Conservation (phyloP, 2,797 vertebrate species). For the Scolopax rusticola region DNA sequence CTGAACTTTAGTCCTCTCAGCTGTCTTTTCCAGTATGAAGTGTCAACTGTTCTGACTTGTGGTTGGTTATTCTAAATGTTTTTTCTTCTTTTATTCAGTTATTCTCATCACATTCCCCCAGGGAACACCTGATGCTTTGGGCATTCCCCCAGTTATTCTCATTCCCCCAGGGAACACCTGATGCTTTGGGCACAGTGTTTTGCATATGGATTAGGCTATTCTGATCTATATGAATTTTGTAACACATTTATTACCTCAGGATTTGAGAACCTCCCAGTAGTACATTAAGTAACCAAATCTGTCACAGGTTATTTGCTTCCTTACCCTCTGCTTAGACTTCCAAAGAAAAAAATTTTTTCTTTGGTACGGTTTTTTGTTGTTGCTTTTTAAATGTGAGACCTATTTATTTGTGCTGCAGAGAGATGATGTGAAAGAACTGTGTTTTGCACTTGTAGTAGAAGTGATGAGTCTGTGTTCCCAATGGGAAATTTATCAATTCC, state of each 20-base stretch:
- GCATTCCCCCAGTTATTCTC: background rate
- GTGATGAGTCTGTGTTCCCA: background rate
- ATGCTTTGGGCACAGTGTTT: background rate
- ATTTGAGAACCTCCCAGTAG: conserved; percentile 12
- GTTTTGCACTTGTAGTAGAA: background rate
- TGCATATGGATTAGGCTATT: background rate
- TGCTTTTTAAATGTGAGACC: background rate
- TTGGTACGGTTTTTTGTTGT: background rate
- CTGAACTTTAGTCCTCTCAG: background rate
- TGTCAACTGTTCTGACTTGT: background rate
- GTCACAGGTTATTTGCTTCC: conserved; percentile 5
- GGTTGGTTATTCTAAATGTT: background rate
- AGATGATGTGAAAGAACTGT: background rate
- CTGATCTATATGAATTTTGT: conserved; percentile 2
- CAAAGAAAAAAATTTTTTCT: background rate
- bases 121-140: background rate
- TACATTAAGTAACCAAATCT: conserved; percentile 17
- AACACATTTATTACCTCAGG: background rate
- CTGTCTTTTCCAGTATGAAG: background rate
- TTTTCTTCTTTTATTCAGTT: background rate
- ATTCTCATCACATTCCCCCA: background rate
- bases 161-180: background rate
- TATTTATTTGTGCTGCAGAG: background rate
- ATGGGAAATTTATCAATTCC: background rate
- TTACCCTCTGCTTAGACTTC: background rate